Evolutionary conservation across 2,113 vertebrate genomes (phyloP).

Genomic region (Pogona vitticeps): DNA sequence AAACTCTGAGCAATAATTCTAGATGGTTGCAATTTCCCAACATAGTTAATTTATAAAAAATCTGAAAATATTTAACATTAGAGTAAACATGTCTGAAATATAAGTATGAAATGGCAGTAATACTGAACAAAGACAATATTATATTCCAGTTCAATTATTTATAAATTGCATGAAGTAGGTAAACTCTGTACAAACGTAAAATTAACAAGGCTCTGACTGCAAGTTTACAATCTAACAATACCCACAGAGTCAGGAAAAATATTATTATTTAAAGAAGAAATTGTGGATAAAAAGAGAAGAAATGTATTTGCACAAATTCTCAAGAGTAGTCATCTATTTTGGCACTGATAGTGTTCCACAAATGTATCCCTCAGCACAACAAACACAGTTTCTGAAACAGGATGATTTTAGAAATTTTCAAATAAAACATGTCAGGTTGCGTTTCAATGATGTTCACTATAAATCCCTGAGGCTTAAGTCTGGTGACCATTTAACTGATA

Average conservation of each 20-base stretch:
- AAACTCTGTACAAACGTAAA: background rate
- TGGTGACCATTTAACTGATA: background rate
- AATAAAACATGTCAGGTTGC: background rate
- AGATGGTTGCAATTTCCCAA: background rate
- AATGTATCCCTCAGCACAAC: no score
- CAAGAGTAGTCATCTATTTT: background rate
- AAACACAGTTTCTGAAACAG: background rate
- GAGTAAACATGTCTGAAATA: background rate
- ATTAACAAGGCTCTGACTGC: background rate
- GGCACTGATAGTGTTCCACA: conserved; percentile 14
- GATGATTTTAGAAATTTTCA: background rate
- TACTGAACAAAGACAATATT: background rate
- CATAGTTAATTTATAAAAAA: conserved; percentile 19
- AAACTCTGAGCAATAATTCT: conserved; percentile 42
- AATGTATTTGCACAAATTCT: background rate
- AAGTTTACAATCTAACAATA: background rate
- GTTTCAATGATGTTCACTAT: background rate
- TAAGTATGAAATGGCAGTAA: background rate
- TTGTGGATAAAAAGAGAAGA: background rate
- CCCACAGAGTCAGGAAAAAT: conserved; percentile 1
- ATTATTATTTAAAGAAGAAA: conserved; percentile 10
- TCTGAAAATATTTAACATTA: conserved; percentile 32
- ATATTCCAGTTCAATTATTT: background rate
- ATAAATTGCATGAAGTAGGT: background rate
- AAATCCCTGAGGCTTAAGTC: background rate